phyloP scores from a whole-genome alignment of 1,140 invertebrate species.

The Carposina sasakii region DNA sequence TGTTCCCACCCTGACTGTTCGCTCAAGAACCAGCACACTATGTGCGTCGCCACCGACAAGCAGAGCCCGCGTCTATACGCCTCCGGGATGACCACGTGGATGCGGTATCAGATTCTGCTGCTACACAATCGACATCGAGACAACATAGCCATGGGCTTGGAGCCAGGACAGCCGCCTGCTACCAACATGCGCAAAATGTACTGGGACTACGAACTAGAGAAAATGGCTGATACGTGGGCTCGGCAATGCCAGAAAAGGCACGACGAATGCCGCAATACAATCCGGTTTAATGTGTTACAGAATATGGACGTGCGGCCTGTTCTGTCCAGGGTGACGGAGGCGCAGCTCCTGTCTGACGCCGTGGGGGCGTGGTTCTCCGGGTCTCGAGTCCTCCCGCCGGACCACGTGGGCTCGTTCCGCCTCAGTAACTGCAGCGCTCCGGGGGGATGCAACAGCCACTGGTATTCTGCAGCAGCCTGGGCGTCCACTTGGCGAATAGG shows the following conservation, averaged over 20 bases:
- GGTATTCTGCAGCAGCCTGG: conserved; percentile 59
- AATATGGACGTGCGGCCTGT: conserved; percentile 61
- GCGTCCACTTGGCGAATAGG: conserved; percentile 59
- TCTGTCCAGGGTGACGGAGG: conserved; percentile 47
- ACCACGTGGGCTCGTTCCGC: conserved; percentile 52
- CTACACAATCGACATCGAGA: conserved; percentile 59
- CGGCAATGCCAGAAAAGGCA: conserved; percentile 60
- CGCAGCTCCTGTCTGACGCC: conserved; percentile 53
- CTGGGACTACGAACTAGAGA: conserved; percentile 61
- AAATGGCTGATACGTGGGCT: conserved; percentile 59
- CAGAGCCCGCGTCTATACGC: conserved; percentile 48
- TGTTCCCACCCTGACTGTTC: conserved; percentile 59
- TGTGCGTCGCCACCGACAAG: conserved; percentile 45
- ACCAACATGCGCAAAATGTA: conserved; percentile 65
- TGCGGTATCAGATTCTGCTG: conserved; percentile 54
- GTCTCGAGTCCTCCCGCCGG: conserved; percentile 42
- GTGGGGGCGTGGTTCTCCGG: conserved; percentile 61
- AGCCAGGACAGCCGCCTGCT: conserved; percentile 56
- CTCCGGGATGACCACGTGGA: conserved; percentile 61
- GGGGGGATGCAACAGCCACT: conserved; percentile 53
- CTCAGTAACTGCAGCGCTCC: conserved; percentile 48
- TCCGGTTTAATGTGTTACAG: conserved; percentile 57
- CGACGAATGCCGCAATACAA: conserved; percentile 60
- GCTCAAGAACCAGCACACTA: conserved; percentile 52
- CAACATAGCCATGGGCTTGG: conserved; percentile 59